These are phyloP conservation scores for Chunga burmeisteri DNA, from an alignment of 2,113 vertebrate species.

Conservation along the genomic window DNA sequence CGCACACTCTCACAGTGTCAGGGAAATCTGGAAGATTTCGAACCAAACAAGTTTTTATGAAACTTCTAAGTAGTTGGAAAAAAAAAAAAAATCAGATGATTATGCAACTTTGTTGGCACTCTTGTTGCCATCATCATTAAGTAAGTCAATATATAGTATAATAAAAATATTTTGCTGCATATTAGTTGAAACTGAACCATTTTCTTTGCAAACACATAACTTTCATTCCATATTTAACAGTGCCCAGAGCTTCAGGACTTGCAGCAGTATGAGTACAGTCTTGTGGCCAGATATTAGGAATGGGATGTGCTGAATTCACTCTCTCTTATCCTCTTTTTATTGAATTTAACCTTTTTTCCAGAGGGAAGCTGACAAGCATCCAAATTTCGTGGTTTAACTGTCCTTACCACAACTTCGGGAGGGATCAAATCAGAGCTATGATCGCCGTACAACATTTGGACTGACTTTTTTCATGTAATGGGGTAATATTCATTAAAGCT, in stretches of 20 bases:
- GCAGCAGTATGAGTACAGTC: background rate
- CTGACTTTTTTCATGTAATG: background rate
- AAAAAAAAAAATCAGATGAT: background rate
- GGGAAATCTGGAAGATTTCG: background rate
- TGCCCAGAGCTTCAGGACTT: background rate
- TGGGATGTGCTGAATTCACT: background rate
- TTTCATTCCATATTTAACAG: background rate
- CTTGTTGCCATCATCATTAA: background rate
- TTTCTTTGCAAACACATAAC: background rate
- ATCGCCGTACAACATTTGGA: background rate
- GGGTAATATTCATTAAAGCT: background rate
- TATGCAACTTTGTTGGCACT: background rate
- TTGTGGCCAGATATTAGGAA: background rate
- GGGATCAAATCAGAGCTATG: background rate
- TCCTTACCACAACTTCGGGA: background rate
- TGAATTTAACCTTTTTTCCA: background rate
- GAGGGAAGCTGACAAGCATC: background rate
- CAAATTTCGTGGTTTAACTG: background rate
- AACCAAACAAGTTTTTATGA: background rate
- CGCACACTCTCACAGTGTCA: fast-evolving
- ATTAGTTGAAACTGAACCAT: background rate
- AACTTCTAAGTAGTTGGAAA: background rate
- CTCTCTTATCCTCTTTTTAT: background rate
- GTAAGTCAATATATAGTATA: background rate
- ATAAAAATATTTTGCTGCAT: background rate